Percentiles rank a stretch among this genome's conserved stretches.
These are phyloP conservation scores for Watsonalla binaria DNA, from an alignment of 2,888 invertebrate species.

Conservation along the genomic window DNA sequence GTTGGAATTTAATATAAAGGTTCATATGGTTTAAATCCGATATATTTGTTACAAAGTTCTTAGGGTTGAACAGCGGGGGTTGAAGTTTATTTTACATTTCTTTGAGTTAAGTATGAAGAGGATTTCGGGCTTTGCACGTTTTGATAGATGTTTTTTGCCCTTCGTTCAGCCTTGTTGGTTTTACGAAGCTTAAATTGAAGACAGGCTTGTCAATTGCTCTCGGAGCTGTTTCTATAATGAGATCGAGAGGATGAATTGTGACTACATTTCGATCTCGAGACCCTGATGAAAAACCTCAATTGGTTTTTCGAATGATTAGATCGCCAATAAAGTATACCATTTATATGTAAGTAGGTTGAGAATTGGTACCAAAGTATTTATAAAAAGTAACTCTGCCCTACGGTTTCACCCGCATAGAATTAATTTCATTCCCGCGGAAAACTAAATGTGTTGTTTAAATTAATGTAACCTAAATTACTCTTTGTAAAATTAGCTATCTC, in stretches of 20 bases:
- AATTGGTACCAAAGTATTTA: no score
- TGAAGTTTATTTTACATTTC: neutral
- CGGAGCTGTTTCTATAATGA: neutral
- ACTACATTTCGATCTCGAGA: neutral
- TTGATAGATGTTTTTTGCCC: neutral
- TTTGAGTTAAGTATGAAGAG: neutral
- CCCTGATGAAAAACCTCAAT: neutral
- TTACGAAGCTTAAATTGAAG: neutral
- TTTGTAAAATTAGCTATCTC: no score
- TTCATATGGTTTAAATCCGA: constrained; percentile 2
- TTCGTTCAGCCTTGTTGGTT: neutral
- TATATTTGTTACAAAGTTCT: constrained; percentile 3
- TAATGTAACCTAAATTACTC: no score
- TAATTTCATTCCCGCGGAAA: no score
- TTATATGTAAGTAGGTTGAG: no score
- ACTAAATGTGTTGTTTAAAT: no score
- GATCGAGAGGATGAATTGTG: neutral
- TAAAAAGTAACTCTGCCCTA: no score
- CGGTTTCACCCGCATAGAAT: no score
- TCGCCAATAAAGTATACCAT: no score
- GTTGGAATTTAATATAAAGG: neutral
- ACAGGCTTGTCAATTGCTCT: neutral
- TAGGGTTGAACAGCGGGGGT: neutral
- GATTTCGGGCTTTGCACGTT: neutral
- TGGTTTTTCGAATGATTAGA: neutral